Percentiles rank a stretch among this genome's conserved stretches.
Conservation (phyloP, 2,113 vertebrate species). For the Strix uralensis region DNA sequence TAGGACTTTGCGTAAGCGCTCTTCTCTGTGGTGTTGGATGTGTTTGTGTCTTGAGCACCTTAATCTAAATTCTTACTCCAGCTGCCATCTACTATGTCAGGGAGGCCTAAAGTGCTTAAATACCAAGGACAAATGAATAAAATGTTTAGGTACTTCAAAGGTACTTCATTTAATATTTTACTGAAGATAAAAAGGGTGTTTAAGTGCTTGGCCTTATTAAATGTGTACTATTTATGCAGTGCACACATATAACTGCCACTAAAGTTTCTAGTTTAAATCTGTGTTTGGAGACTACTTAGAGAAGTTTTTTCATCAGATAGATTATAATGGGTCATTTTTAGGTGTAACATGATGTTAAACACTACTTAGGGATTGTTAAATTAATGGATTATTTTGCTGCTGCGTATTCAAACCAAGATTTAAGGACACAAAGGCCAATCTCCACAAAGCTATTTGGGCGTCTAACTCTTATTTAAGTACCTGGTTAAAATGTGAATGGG, state of each 20-base stretch:
- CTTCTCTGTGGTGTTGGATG: neutral
- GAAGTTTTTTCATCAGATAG: neutral
- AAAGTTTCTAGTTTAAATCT: neutral
- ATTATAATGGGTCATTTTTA: slow-evolving; percentile 14
- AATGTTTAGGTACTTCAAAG: slow-evolving; percentile 16
- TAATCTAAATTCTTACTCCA: neutral
- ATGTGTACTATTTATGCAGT: slow-evolving; percentile 10
- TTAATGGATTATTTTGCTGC: neutral
- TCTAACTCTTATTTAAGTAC: neutral
- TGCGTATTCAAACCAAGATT: neutral
- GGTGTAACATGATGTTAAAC: neutral
- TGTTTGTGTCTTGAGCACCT: neutral
- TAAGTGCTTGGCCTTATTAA: neutral
- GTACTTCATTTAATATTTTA: neutral
- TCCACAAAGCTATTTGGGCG: neutral
- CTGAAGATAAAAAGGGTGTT: neutral
- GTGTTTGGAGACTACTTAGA: slow-evolving; percentile 11
- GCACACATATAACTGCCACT: neutral
- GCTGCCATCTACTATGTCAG: neutral
- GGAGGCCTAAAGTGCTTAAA: neutral
- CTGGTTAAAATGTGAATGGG: neutral
- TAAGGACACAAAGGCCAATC: neutral
- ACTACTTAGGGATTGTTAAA: neutral
- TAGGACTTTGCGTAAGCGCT: neutral
- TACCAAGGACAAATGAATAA: slow-evolving; percentile 4